Evolutionary conservation across 1,140 invertebrate genomes (phyloP), one percentile per base, ranked within the genome.

Genomic region (Colletes latitarsis): DNA sequence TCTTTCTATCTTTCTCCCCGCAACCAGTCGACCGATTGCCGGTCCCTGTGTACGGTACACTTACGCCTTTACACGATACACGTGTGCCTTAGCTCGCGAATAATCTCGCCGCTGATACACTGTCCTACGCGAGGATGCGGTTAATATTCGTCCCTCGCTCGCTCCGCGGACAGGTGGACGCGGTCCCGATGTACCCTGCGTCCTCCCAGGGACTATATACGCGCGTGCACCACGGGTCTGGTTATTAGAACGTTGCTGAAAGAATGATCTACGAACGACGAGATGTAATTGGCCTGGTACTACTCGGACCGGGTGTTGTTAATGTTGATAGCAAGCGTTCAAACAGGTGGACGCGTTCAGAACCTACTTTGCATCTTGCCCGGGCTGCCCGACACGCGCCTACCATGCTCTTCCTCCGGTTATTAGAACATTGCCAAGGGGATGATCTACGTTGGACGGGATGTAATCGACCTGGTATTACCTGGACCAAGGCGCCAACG

Each of bases 101-200:
- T 82, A 83, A 77, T 70, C 77, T 79, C 70, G 68, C 57, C 62
- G 64, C 53, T 68, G 81, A 72, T 74, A 71, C 74, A 67, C 60
- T 57, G 71, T 76, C 8, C 41, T 43, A 68, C 64, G 66, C 69
- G 58, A 30, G 69, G 76, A 68, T 82, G 57, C 76, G 62, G 76
- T 83, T 87, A 84, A 87, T 68, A 77, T 62, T 70, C 75, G 60
- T 67, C 64, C 77, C 58, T 73, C 63, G 49, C 30, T 66, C 74
- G 74, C 19, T 68, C 30, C 66, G 69, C 43, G 77, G 77, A 69
- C 81, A 79, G 78, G 70, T 76, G 77, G 49, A 80, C 62, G 58
- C 60, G 81, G 39, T 21, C 30, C 66, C 73, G 21, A 64, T 67
- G 66, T 69, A 30, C 30, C 49, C 17, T 15, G 63, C 49, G 52